Percentiles rank a stretch among this genome's conserved stretches.
Evolutionary conservation across 2,113 vertebrate species (phyloP).

Genomic region (Erythrocercus mccallii): DNA sequence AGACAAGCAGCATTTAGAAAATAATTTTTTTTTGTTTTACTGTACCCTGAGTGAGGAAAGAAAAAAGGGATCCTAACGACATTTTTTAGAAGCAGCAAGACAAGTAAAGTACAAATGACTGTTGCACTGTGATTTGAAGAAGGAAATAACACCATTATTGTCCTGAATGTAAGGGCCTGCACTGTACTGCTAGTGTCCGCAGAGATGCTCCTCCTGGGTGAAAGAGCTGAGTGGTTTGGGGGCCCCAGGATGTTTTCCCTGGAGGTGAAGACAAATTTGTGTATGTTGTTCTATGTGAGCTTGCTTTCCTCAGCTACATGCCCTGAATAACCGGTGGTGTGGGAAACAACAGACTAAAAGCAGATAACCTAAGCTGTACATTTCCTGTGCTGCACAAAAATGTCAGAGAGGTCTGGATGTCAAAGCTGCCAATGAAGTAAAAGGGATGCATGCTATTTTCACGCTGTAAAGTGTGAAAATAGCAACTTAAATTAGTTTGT

Average conservation of each 20-base stretch:
- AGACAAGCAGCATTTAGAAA: neutral
- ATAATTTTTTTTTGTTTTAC: neutral
- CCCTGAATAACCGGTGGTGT: neutral
- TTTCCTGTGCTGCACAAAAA: neutral
- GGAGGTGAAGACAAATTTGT: neutral
- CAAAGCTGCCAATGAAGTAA: neutral
- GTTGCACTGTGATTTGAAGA: neutral
- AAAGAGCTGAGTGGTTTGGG: neutral
- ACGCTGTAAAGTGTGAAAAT: neutral
- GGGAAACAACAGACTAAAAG: neutral
- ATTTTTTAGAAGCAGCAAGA: neutral
- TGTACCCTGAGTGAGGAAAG: neutral
- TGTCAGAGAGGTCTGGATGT: neutral
- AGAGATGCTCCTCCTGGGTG: neutral
- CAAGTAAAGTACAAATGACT: neutral
- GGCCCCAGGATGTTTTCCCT: neutral
- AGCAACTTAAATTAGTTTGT: neutral
- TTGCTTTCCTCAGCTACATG: neutral
- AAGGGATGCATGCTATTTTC: neutral
- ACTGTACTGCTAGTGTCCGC: neutral
- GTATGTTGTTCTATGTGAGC: neutral
- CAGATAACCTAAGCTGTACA: rapidly evolving
- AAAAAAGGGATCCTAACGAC: neutral
- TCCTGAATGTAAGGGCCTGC: neutral
- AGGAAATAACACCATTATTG: neutral